These are phyloP conservation scores for Mohoua ochrocephala DNA, from an alignment of 2,113 vertebrate species.

Conservation along the genomic window DNA sequence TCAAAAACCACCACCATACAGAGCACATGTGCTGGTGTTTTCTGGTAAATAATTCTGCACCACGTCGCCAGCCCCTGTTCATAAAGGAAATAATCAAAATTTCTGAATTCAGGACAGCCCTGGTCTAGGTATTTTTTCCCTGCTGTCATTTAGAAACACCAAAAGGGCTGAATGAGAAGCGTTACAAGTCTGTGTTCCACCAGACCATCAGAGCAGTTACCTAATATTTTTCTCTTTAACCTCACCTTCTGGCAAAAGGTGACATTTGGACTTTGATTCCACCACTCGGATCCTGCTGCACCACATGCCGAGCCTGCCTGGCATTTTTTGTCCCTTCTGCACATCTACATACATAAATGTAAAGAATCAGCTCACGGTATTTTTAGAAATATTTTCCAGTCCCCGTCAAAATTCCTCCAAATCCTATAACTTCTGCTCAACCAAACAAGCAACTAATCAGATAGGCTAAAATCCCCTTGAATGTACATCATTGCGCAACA, in stretches of 20 bases:
- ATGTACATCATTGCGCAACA: background rate
- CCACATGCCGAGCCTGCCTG: constrained; percentile 1
- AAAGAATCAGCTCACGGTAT: background rate
- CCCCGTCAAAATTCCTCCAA: background rate
- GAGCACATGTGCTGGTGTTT: background rate
- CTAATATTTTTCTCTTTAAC: constrained; percentile 26
- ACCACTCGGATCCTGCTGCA: background rate
- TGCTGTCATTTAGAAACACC: constrained; percentile 5
- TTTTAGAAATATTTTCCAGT: background rate
- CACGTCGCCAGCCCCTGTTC: background rate
- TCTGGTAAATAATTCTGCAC: background rate
- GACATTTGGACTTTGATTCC: constrained; percentile 19
- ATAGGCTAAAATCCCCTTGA: background rate
- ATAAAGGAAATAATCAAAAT: background rate
- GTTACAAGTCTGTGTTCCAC: background rate
- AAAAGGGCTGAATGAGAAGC: constrained; percentile 26
- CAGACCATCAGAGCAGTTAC: constrained; percentile 40
- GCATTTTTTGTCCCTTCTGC: background rate
- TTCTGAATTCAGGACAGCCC: background rate
- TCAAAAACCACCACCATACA: background rate
- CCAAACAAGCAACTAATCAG: background rate
- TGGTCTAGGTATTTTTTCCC: background rate
- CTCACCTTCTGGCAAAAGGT: constrained; percentile 7
- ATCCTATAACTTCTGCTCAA: background rate
- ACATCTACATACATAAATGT: background rate